A percentile compares a stretch with the other conserved stretches of the same genome.
phyloP scores from a whole-genome alignment of 2,797 vertebrate genomes.

The Eulemur albifrons region DNA sequence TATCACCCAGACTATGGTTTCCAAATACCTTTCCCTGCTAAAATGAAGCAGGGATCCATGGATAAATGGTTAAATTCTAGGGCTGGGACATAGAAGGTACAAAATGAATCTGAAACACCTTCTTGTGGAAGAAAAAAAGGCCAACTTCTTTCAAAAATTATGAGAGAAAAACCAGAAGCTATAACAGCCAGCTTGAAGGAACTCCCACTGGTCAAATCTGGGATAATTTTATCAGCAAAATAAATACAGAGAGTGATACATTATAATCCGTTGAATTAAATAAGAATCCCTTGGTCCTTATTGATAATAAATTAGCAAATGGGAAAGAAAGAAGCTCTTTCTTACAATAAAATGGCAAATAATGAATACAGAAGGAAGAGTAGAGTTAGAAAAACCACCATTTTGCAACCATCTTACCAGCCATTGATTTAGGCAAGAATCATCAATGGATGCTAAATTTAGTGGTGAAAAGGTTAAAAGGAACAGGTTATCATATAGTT shows the following conservation, averaged over 20 bases:
- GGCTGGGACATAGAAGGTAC: not conserved
- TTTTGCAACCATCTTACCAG: not conserved
- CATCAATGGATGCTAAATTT: not conserved
- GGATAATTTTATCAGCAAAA: slow-evolving; percentile 14
- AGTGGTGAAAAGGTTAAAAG: not conserved
- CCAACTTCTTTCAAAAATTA: not conserved
- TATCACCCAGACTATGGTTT: not conserved
- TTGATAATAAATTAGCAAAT: not conserved
- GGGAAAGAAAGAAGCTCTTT: not conserved
- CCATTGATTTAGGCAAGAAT: not conserved
- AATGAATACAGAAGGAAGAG: not conserved
- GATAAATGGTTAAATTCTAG: not conserved
- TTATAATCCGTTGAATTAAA: not conserved
- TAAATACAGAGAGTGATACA: not conserved
- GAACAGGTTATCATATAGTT: not conserved
- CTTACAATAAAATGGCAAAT: not conserved
- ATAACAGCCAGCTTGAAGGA: not conserved
- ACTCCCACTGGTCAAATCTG: not conserved
- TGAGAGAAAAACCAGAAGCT: not conserved
- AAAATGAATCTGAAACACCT: not conserved
- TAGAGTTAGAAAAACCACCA: not conserved
- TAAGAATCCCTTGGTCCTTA: not conserved
- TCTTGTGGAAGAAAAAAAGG: not conserved
- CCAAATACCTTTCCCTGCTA: not conserved
- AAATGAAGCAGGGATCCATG: not conserved